These are phyloP conservation scores for Charadrius vociferus DNA, from an alignment of 2,113 vertebrate species.

Conservation along the genomic window DNA sequence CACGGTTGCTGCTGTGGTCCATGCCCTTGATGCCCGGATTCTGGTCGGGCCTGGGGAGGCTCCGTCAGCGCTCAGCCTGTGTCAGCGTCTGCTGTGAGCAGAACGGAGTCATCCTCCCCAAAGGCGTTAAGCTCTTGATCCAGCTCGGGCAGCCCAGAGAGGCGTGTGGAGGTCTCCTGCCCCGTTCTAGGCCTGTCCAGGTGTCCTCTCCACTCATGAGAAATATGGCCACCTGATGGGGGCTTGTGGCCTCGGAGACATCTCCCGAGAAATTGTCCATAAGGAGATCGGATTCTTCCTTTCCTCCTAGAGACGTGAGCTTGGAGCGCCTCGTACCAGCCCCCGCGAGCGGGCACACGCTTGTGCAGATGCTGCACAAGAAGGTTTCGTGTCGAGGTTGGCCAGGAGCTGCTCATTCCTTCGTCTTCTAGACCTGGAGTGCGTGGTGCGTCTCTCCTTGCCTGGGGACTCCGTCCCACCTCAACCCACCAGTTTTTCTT, in stretches of 20 bases:
- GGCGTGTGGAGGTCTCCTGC: not conserved
- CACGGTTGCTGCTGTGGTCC: not conserved
- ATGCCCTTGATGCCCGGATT: not conserved
- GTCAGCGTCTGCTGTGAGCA: not conserved
- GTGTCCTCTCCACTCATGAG: too few relatives aligned
- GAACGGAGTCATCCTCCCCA: not conserved
- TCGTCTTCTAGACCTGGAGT: not conserved
- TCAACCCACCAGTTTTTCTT: not conserved
- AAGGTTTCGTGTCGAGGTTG: rapidly evolving
- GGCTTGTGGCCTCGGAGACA: not conserved
- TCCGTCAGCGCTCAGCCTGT: rapidly evolving
- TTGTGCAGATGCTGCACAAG: too few relatives aligned
- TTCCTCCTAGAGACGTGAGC: not conserved
- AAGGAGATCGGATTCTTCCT: not conserved
- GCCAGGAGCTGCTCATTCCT: not conserved
- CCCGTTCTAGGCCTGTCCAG: not conserved
- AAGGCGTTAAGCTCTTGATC: not conserved
- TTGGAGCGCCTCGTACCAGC: not conserved
- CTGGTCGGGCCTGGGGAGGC: not conserved
- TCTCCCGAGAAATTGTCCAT: not conserved
- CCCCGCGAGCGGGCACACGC: not conserved
- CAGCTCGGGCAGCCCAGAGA: not conserved
- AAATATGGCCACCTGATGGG: not conserved
- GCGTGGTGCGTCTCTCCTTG: not conserved
- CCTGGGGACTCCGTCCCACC: not conserved